Evolutionary conservation across 1,140 invertebrate species (phyloP), one percentile per base, ranked within the genome.

Genomic region (Nymphalis io): DNA sequence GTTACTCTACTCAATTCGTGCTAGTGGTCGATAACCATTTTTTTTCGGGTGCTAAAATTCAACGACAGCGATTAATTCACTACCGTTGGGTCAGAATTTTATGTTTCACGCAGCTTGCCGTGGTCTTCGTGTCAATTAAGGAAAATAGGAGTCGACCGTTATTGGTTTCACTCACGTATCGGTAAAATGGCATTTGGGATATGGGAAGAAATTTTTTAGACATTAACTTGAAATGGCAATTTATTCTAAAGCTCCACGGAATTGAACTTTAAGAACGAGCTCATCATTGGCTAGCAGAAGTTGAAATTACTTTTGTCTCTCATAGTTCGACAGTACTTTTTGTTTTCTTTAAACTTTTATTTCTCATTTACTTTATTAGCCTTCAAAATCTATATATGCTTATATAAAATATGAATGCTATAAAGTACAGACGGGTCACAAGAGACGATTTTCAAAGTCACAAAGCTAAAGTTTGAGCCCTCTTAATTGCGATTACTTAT

Each of bases 41-140:
- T 67, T 67, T 68, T 51, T 46, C 42, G 33, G 66, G 60, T 51
- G 44, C 38, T 68, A 68, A 68, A 68, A 68, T 53, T 48, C 39
- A 68, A 68, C 59, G 67, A 62, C 60, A 62, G 67, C 67, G 0
- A 66, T 66, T 66, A 60, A 60, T 68, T 62, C 64, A 60, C 53
- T 66, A 59, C 42, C 40, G 64, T 46, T 13, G 57, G 59, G 60
- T 68, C 44, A 51, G 53, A 39, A 60, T 64, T 70, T 70, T 60
- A 62, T 70, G 68, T 59, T 23, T 64, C 57, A 44, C 44, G 60
- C 60, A 48, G 21, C 61, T 64, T 27, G 38, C 61, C 68, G 61
- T 70, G 68, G 61, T 38, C 68, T 70, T 64, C 62, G 44, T 70
- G 68, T 70, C 68, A 70, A 70, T 70, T 70, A 70, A 60, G 61